Evolutionary conservation across 2,113 vertebrate species (phyloP).

Genomic region (Barnardius zonarius): DNA sequence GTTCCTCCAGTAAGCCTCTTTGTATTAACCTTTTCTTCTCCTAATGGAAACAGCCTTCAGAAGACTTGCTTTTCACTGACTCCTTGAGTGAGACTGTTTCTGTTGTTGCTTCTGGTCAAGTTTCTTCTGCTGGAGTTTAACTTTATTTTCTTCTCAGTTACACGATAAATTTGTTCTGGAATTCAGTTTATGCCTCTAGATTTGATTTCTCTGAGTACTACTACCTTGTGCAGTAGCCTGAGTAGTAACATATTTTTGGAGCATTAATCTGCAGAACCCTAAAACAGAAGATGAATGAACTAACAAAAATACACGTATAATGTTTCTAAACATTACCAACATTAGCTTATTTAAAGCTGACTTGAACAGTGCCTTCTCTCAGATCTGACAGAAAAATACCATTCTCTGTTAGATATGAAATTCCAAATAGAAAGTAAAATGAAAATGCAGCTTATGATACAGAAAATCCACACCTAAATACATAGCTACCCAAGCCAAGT

Average conservation of each 20-base stretch:
- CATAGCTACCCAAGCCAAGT: not conserved
- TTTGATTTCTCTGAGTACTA: not conserved
- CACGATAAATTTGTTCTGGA: not conserved
- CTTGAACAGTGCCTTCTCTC: not conserved
- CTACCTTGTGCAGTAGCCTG: not conserved
- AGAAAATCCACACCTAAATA: not conserved
- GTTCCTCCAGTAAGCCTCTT: not conserved
- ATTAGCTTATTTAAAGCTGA: not conserved
- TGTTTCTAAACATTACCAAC: not conserved
- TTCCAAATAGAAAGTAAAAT: not conserved
- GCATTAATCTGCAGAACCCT: not conserved
- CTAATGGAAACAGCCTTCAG: not conserved
- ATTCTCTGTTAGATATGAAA: not conserved
- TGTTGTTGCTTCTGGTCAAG: not conserved
- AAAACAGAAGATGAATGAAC: not conserved
- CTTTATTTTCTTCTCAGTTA: not conserved
- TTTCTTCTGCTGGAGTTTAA: not conserved
- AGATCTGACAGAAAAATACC: not conserved
- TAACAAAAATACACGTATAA: not conserved
- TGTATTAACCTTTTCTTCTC: not conserved
- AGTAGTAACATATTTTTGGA: not conserved
- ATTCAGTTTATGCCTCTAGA: not conserved
- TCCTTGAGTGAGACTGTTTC: not conserved
- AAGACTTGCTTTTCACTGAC: not conserved
- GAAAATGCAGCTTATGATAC: not conserved